A percentile compares a stretch with the other conserved stretches of the same genome.
Evolutionary conservation across 2,888 invertebrate species (phyloP).

Genomic region (Latheticus oryzae): DNA sequence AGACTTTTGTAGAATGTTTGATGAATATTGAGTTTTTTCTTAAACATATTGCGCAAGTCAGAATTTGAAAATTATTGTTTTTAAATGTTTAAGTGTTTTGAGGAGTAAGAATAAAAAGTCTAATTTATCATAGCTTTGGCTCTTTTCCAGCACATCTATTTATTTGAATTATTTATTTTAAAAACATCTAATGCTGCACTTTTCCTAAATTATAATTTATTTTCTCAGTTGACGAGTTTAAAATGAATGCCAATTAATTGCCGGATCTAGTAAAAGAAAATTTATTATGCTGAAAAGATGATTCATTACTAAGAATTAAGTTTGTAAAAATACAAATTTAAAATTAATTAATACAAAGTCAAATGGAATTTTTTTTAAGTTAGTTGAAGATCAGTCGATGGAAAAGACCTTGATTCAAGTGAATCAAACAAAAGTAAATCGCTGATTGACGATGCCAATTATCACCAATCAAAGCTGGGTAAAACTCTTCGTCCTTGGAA

Average conservation of each 20-base stretch:
- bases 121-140: slow-evolving; percentile 17
- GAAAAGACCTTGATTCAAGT: too few species aligned
- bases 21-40: too few species aligned
- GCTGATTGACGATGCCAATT: slow-evolving; percentile 3
- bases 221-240: slow-evolving; percentile 22
- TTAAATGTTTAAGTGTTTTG: too few species aligned
- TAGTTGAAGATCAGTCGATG: too few species aligned
- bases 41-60: too few species aligned
- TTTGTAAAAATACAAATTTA: too few species aligned
- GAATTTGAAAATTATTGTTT: too few species aligned
- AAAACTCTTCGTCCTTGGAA: slow-evolving; percentile 29
- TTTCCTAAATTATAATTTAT: slow-evolving; percentile 24
- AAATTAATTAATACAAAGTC: too few species aligned
- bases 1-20: too few species aligned
- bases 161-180: slow-evolving; percentile 20
- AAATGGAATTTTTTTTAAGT: too few species aligned
- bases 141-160: slow-evolving; percentile 14
- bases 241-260: slow-evolving; percentile 10
- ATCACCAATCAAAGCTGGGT: slow-evolving; percentile 30
- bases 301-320: too few species aligned
- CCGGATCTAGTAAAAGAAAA: slow-evolving; percentile 6
- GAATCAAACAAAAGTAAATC: neutral
- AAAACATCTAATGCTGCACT: slow-evolving; percentile 17
- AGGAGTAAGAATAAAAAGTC: too few species aligned
- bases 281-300: slow-evolving; percentile 4